These are phyloP conservation scores for Grus americana DNA, from an alignment of 2,113 vertebrate genomes.

Conservation along the genomic window DNA sequence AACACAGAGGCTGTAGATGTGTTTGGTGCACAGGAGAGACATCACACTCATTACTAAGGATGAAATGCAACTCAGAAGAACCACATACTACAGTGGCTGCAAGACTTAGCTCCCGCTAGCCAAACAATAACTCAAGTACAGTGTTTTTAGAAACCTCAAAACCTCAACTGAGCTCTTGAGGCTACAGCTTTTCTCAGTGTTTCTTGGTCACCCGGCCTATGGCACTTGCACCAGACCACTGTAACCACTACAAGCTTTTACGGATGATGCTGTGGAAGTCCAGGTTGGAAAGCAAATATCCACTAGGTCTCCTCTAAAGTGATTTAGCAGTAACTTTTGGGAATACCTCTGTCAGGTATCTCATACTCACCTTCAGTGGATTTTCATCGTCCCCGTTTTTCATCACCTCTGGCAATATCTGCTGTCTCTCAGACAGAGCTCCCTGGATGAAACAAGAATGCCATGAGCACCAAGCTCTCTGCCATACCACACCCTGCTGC, in stretches of 20 bases:
- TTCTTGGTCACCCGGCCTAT: not conserved
- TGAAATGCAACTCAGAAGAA: too few relatives aligned
- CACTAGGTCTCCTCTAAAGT: not conserved
- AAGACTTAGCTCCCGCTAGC: not conserved
- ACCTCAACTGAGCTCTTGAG: not conserved
- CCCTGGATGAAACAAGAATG: conserved; percentile 64
- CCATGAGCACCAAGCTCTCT: not conserved
- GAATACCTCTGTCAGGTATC: not conserved
- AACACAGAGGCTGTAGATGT: not conserved
- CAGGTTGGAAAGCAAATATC: not conserved
- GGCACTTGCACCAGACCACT: not conserved
- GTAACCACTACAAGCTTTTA: not conserved
- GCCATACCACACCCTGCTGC: not conserved
- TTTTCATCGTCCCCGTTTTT: conserved; percentile 86
- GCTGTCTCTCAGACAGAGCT: conserved; percentile 83
- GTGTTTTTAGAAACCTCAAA: not conserved
- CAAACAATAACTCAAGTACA: not conserved
- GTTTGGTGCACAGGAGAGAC: not conserved
- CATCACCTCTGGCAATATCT: conserved; percentile 83
- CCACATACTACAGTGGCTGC: not conserved
- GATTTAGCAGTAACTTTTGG: not conserved
- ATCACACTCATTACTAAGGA: too few relatives aligned
- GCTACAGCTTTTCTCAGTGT: not conserved
- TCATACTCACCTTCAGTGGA: conserved; percentile 73
- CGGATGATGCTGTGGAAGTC: not conserved